These are phyloP conservation scores for Sparidentex hasta DNA, from an alignment of 2,797 vertebrate species.

Conservation along the genomic window DNA sequence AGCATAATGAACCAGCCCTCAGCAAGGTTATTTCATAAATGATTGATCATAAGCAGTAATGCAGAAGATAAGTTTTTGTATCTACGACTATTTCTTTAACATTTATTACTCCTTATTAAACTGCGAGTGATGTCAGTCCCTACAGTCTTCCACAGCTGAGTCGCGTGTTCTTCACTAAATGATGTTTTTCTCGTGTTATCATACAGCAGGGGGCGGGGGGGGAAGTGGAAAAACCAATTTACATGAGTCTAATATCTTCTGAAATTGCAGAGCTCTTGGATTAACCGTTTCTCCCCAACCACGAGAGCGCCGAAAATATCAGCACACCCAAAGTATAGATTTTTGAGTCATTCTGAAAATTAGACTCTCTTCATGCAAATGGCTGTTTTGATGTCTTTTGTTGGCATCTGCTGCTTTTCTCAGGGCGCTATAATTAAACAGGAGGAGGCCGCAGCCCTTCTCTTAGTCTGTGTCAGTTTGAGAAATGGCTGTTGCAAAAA, in stretches of 20 bases:
- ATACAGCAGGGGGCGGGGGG: neutral
- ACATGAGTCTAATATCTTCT: slow-evolving; percentile 19
- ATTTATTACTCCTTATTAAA: slow-evolving; percentile 22
- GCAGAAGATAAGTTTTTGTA: neutral
- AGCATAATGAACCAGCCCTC: slow-evolving; percentile 40
- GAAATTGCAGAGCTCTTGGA: slow-evolving; percentile 33
- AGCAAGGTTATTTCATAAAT: slow-evolving; percentile 56
- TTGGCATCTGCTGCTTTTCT: slow-evolving; percentile 71
- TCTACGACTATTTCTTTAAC: neutral
- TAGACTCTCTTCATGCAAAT: slow-evolving; percentile 65
- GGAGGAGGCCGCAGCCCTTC: slow-evolving; percentile 55
- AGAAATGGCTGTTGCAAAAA: slow-evolving; percentile 66
- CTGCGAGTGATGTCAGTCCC: slow-evolving; percentile 1
- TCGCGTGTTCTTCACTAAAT: neutral
- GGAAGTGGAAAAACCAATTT: slow-evolving; percentile 13
- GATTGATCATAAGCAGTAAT: slow-evolving; percentile 47
- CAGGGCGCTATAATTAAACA: slow-evolving; percentile 75
- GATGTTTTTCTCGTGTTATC: slow-evolving; percentile 18
- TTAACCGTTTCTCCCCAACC: slow-evolving; percentile 18
- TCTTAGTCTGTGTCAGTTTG: slow-evolving; percentile 70
- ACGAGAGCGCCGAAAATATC: slow-evolving; percentile 16
- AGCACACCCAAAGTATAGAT: slow-evolving; percentile 44
- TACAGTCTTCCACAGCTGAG: neutral
- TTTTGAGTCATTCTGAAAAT: slow-evolving; percentile 59
- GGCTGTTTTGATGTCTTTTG: slow-evolving; percentile 73